Base-by-base conservation (phyloP, 1,140 invertebrate species). In the Mya arenaria region DNA sequence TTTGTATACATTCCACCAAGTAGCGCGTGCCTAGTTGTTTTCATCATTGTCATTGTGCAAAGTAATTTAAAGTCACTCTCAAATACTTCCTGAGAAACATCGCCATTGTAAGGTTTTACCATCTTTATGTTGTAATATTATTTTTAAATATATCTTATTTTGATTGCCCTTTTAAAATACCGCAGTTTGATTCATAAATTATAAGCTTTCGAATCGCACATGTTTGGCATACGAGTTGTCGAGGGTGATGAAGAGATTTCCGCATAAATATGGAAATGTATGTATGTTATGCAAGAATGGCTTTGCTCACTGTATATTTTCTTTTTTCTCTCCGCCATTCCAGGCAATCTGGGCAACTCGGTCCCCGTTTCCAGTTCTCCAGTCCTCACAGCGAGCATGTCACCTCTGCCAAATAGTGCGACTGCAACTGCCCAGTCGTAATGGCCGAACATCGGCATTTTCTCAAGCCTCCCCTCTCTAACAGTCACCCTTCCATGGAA, bases 371-470 rank as follows among this genome's bases (percentile, higher is more conserved):
- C 77, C 17, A 69, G 65, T 30, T 69, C 77, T 23, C 77, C 77
- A 32, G 66, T 80, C n/a, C 65, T 80, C 37, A 69, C 77, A 37
- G 63, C 65, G 8, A 69, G 63, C 48, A 80, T 80, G 65, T 80
- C 77, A 37, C 66, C 77, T 41, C 77, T 80, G 37, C 77, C 77
- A 58, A 80, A 80, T 62, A 80, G 77, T 56, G 65, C 58, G 39
- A 80, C 77, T 58, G 77, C 77, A 52, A 48, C 77, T n/a, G 77
- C 77, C 55, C 72, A 74, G 72, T 74, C 72, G 17, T 74, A 74
- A n/a, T n/a, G n/a, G n/a, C n/a, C n/a, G n/a, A n/a, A n/a, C n/a
- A n/a, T n/a, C n/a, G n/a, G n/a, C n/a, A n/a, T n/a, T n/a, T n/a
- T n/a, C n/a, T n/a, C n/a, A n/a, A n/a, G n/a, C n/a, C n/a, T n/a